Conservation (phyloP, 2,888 invertebrate genomes). For the Nysson spinosus region DNA sequence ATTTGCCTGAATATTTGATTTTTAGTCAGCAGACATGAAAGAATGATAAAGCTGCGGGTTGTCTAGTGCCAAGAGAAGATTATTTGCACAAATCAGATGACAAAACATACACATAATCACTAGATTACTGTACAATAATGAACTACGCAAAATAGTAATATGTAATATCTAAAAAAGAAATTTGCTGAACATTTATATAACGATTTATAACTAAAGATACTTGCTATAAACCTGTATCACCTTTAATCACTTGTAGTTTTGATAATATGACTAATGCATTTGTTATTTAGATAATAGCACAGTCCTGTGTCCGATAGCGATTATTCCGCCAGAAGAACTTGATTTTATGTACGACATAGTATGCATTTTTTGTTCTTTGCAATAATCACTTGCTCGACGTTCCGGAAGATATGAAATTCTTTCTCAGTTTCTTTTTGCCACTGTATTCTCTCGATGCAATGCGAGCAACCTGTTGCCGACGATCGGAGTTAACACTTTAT, state of each 20-base stretch:
- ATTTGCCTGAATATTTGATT: constrained; percentile 30
- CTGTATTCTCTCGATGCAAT: constrained; percentile 14
- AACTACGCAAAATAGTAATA: constrained; percentile 64
- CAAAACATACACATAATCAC: constrained; percentile 73
- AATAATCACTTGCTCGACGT: constrained; percentile 46
- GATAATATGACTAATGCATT: constrained; percentile 60
- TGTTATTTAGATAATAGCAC: constrained; percentile 55
- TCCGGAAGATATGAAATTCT: constrained; percentile 7
- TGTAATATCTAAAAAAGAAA: constrained; percentile 55
- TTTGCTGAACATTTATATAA: constrained; percentile 66
- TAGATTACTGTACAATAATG: constrained; percentile 70
- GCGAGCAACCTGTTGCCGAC: constrained; percentile 35
- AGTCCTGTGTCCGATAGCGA: constrained; percentile 27
- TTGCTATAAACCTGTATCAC: constrained; percentile 61
- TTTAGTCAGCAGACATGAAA: background rate
- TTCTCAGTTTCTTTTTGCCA: background rate
- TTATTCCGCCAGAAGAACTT: constrained; percentile 24
- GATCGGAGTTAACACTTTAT: constrained; percentile 28
- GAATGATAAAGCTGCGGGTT: constrained; percentile 10
- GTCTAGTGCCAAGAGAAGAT: constrained; percentile 52
- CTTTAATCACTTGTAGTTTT: constrained; percentile 63
- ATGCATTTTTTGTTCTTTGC: constrained; percentile 51
- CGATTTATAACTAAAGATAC: constrained; percentile 59
- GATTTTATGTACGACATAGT: constrained; percentile 31
- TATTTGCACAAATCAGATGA: constrained; percentile 58